phyloP scores from a whole-genome alignment of 2,113 vertebrate genomes.

The Tragelaphus scriptus region DNA sequence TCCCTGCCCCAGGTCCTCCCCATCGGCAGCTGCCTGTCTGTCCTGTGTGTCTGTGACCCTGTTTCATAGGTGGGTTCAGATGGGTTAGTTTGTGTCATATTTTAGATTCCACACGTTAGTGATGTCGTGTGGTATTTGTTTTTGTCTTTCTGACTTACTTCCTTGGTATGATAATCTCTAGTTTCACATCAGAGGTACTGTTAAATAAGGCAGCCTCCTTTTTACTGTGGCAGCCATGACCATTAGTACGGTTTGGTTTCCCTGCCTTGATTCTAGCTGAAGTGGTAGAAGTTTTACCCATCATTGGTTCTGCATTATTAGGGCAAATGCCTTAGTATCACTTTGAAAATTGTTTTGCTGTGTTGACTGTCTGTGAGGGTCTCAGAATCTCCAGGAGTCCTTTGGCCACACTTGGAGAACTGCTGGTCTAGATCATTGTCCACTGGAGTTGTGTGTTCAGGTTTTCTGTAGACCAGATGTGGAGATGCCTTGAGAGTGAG shows the following conservation, averaged over 20 bases:
- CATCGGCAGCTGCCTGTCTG: not conserved
- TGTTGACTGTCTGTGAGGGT: not conserved
- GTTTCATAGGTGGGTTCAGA: not conserved
- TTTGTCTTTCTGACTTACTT: not conserved
- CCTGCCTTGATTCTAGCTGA: not conserved
- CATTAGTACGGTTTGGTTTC: not conserved
- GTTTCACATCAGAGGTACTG: not conserved
- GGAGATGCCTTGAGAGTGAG: not conserved
- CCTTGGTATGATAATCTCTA: not conserved
- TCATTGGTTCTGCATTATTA: not conserved
- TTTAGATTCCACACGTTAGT: not conserved
- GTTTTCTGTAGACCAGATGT: not conserved
- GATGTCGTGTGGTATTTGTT: not conserved
- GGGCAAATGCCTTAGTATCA: not conserved
- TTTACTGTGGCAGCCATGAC: not conserved
- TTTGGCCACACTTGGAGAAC: not conserved
- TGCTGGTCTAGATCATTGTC: not conserved
- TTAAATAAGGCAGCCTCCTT: not conserved
- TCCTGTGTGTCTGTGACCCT: not conserved
- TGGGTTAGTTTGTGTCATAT: not conserved
- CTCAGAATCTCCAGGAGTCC: not conserved
- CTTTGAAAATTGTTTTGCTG: not conserved
- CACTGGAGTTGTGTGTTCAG: not conserved
- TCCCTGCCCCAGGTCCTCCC: not conserved
- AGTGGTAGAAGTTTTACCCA: not conserved